These are phyloP conservation scores for Erebia aethiops DNA, from an alignment of 2,888 invertebrate genomes.

Conservation along the genomic window DNA sequence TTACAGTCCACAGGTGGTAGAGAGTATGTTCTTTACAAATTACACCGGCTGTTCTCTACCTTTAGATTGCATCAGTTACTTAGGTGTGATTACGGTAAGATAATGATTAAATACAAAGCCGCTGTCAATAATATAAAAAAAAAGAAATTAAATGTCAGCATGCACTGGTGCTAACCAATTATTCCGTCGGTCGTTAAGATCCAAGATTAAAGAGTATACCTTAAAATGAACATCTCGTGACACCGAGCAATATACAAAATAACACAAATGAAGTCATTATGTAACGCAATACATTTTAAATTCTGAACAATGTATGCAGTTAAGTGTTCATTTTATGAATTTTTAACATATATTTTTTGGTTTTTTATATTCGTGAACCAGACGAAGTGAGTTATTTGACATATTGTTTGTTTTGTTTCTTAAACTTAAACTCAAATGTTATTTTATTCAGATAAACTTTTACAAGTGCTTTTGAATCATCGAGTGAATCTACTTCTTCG, in stretches of 20 bases:
- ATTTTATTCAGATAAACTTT: too few relatives aligned
- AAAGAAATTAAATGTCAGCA: conserved; percentile 22
- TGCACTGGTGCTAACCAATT: conserved; percentile 29
- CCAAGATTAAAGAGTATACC: conserved; percentile 26
- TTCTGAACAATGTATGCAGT: conserved; percentile 20
- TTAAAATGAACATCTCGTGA: conserved; percentile 25
- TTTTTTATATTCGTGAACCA: conserved; percentile 5
- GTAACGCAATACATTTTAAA: conserved; percentile 27
- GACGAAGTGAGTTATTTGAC: not conserved
- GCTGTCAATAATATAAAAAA: conserved; percentile 8
- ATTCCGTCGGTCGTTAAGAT: conserved; percentile 29
- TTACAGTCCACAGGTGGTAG: not conserved
- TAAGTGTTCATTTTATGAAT: conserved; percentile 18
- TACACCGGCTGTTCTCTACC: not conserved
- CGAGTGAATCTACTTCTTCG: too few relatives aligned
- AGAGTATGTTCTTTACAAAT: not conserved
- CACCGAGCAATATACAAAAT: conserved; percentile 26
- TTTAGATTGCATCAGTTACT: not conserved
- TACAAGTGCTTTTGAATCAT: too few relatives aligned
- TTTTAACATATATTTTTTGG: not conserved
- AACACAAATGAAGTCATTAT: conserved; percentile 29
- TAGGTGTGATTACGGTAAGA: not conserved
- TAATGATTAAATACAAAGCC: conserved; percentile 14
- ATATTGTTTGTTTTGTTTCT: conserved; percentile 3
- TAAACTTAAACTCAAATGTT: too few relatives aligned